These are phyloP conservation scores for Phthorimaea operculella DNA, from an alignment of 1,140 invertebrate species.

Conservation along the genomic window DNA sequence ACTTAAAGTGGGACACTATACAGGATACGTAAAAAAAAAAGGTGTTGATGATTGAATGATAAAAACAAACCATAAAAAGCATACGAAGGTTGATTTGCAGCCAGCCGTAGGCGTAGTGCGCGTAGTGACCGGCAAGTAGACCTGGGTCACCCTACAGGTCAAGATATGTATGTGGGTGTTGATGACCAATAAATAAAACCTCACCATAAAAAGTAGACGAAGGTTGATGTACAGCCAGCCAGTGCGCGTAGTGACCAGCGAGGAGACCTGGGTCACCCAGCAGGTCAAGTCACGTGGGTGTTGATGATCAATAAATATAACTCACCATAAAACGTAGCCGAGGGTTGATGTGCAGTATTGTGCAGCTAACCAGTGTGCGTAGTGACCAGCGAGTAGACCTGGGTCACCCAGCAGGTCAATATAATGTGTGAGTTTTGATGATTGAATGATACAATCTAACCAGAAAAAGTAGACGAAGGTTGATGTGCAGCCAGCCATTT, in stretches of 20 bases:
- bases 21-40: too few species aligned
- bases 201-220: slow-evolving; percentile 49
- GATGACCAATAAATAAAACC: background rate
- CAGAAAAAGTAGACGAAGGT: slow-evolving; percentile 42
- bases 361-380: slow-evolving; percentile 56
- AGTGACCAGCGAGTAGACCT: slow-evolving; percentile 53
- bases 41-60: too few species aligned
- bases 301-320: too few species aligned
- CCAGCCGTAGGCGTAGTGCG: too few species aligned
- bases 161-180: too few species aligned
- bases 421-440: too few species aligned
- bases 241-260: slow-evolving; percentile 57
- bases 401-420: slow-evolving; percentile 45
- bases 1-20: too few species aligned
- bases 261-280: slow-evolving; percentile 47
- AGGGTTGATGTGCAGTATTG: slow-evolving; percentile 49
- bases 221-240: slow-evolving; percentile 51
- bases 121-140: too few species aligned
- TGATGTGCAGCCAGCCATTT: slow-evolving; percentile 55
- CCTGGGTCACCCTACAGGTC: too few species aligned
- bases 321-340: slow-evolving; percentile 47
- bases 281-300: slow-evolving; percentile 48
- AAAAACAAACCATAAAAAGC: too few species aligned
- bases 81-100: too few species aligned
- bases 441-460: too few species aligned